Evolutionary conservation across 2,113 vertebrate genomes (phyloP).

Genomic region (Peromyscus californicus): DNA sequence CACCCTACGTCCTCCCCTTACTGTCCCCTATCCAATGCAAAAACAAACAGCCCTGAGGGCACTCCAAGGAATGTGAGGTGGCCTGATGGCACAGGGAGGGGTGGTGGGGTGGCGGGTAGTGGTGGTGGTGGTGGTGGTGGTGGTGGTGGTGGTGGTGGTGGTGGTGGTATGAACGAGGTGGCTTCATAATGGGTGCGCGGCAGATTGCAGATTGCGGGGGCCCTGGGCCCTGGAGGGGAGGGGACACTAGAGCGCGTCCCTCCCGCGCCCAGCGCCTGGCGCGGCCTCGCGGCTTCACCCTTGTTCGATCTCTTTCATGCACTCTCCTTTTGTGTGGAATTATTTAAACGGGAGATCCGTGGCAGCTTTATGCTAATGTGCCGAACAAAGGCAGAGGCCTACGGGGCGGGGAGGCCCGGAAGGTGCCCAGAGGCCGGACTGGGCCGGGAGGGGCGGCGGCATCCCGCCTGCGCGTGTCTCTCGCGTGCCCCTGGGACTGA

Average conservation of each 20-base stretch:
- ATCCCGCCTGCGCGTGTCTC: constrained; percentile 87
- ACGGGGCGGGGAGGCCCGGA: constrained; percentile 86
- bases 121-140: no score
- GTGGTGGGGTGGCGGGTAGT: no score
- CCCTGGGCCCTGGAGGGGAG: constrained; percentile 73
- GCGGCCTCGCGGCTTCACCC: constrained; percentile 74
- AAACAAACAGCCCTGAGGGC: constrained; percentile 64
- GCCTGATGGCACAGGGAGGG: constrained; percentile 21
- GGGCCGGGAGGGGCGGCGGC: constrained; percentile 63
- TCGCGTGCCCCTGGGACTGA: constrained; percentile 87
- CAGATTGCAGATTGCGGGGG: constrained; percentile 68
- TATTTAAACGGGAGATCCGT: constrained; percentile 94
- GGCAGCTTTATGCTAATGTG: constrained; percentile 98
- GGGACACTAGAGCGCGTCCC: constrained; percentile 58
- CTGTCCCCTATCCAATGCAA: not conserved
- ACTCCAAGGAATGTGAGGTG: not conserved
- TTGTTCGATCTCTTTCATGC: constrained; percentile 83
- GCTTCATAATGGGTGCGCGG: constrained; percentile 60
- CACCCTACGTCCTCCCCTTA: no score
- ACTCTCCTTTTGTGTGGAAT: constrained; percentile 90
- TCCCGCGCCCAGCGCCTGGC: constrained; percentile 53
- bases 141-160: not conserved
- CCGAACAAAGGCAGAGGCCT: constrained; percentile 91
- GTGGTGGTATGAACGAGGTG: constrained; percentile 33
- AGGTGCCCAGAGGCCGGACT: constrained; percentile 74